Percentiles rank a stretch among this genome's conserved stretches.
Conservation (phyloP, 2,797 vertebrate genomes). For the Falco cherrug region DNA sequence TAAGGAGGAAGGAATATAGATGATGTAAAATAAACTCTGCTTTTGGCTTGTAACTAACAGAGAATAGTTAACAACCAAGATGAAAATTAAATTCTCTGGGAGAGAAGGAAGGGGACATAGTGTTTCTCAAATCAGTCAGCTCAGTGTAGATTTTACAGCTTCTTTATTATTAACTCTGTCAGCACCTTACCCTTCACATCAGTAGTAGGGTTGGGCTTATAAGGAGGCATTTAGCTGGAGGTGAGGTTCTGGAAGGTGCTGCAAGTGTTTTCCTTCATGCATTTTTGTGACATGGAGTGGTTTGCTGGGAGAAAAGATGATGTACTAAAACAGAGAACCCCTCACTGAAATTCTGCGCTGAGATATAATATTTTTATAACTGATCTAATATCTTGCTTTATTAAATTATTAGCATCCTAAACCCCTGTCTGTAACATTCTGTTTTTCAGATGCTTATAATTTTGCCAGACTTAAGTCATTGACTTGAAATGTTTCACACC, state of each 20-base stretch:
- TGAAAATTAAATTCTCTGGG: slow-evolving; percentile 4
- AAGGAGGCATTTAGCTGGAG: neutral
- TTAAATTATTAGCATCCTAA: neutral
- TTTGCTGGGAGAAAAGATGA: neutral
- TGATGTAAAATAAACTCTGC: slow-evolving; percentile 24
- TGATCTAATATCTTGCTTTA: neutral
- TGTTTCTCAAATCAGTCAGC: neutral
- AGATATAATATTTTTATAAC: neutral
- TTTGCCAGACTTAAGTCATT: neutral
- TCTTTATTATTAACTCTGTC: neutral
- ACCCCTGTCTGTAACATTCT: neutral
- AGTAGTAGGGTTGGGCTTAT: neutral
- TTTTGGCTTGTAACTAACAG: neutral
- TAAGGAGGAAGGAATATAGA: slow-evolving; percentile 37
- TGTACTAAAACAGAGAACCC: neutral
- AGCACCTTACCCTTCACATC: neutral
- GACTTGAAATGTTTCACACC: neutral
- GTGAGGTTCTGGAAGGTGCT: neutral
- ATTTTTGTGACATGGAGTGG: neutral
- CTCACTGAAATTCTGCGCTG: neutral
- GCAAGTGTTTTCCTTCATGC: neutral
- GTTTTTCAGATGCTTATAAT: neutral
- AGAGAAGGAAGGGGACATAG: neutral
- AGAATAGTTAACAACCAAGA: neutral
- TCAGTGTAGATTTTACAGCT: neutral